A percentile compares a stretch with the other conserved stretches of the same genome.
These are phyloP conservation scores for Anniella stebbinsi DNA, from an alignment of 2,797 vertebrate genomes.

Conservation along the genomic window DNA sequence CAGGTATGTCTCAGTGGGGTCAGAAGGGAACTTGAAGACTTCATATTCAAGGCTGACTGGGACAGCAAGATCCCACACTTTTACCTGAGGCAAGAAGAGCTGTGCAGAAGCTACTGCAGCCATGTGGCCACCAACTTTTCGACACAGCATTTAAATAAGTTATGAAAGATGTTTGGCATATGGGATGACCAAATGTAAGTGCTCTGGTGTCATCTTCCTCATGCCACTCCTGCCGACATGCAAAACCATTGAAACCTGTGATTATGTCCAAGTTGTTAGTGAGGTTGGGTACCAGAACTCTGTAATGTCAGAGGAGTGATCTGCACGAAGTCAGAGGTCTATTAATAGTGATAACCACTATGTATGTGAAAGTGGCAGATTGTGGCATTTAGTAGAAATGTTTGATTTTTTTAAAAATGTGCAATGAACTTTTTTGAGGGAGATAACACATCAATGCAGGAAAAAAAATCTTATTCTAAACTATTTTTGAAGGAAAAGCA, in stretches of 20 bases:
- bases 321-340: background rate
- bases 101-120: background rate
- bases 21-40: background rate
- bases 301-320: conserved; percentile 1
- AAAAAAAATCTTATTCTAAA: background rate
- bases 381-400: conserved; percentile 51
- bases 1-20: background rate
- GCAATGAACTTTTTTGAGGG: background rate
- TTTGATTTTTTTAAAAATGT: background rate
- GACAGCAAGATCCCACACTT: background rate
- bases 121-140: background rate
- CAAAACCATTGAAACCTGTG: background rate
- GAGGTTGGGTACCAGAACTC: background rate
- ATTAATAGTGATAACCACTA: conserved; percentile 19
- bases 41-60: background rate
- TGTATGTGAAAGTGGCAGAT: conserved; percentile 32
- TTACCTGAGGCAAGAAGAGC: background rate
- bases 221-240: background rate
- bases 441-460: background rate
- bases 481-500: background rate
- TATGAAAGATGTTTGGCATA: background rate
- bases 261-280: background rate
- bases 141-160: background rate
- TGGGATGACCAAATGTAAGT: background rate
- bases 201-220: background rate